phyloP scores from a whole-genome alignment of 1,140 invertebrate genomes.

The Venturia canescens region DNA sequence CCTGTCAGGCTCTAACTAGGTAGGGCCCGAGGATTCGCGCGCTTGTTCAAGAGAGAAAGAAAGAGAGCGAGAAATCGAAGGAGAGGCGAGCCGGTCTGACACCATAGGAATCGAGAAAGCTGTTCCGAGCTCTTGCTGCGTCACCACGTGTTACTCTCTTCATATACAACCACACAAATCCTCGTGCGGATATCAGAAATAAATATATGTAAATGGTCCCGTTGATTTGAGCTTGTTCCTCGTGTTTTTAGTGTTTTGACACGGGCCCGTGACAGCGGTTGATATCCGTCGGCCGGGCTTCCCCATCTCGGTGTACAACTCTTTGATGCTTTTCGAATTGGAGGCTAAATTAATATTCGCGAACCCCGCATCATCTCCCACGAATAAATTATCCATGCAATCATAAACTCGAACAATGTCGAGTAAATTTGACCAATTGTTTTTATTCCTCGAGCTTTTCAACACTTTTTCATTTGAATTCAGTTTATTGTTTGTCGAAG shows the following conservation, averaged over 20 bases:
- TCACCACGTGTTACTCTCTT: not conserved
- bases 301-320: no score
- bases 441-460: no score
- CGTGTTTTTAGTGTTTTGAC: conserved; percentile 72
- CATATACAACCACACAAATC: not conserved
- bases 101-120: conserved; percentile 53
- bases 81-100: conserved; percentile 58
- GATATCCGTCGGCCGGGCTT: conserved; percentile 52
- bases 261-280: conserved; percentile 63
- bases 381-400: not conserved
- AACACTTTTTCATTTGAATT: no score
- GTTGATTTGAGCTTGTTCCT: conserved; percentile 3
- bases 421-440: not conserved
- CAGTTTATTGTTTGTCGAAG: no score
- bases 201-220: no score
- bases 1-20: conserved; percentile 74
- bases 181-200: not conserved
- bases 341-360: conserved; percentile 56
- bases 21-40: conserved; percentile 58
- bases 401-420: not conserved
- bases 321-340: conserved; percentile 61
- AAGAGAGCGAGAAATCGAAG: conserved; percentile 12
- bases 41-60: conserved; percentile 18
- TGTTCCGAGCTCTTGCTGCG: conserved; percentile 26
- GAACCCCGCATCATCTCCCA: conserved; percentile 23